These are phyloP conservation scores for Sebastes jordani DNA, from an alignment of 2,797 vertebrate species.

Conservation along the genomic window DNA sequence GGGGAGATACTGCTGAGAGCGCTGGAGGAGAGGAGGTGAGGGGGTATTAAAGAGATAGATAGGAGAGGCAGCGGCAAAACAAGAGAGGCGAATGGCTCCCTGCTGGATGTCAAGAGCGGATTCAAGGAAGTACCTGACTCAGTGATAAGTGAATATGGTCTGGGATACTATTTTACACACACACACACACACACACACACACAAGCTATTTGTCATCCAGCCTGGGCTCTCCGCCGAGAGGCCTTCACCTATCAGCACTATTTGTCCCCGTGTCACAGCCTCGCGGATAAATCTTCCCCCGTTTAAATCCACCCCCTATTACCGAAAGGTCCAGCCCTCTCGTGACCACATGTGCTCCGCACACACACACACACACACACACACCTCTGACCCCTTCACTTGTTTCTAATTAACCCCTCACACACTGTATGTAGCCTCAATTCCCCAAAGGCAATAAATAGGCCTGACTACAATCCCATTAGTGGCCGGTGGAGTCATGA, in stretches of 20 bases:
- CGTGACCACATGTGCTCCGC: slow-evolving; percentile 75
- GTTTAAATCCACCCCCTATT: slow-evolving; percentile 88
- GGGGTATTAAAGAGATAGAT: slow-evolving; percentile 71
- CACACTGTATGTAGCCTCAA: slow-evolving; percentile 82
- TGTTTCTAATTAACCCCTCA: slow-evolving; percentile 98
- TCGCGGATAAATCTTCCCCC: slow-evolving; percentile 94
- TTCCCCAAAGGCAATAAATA: slow-evolving; percentile 86
- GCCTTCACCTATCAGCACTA: slow-evolving; percentile 94
- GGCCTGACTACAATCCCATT: slow-evolving; percentile 84
- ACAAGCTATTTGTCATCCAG: slow-evolving; percentile 92
- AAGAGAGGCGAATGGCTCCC: slow-evolving; percentile 74
- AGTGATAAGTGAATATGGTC: slow-evolving; percentile 93
- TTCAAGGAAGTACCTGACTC: slow-evolving; percentile 70
- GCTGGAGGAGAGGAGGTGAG: slow-evolving; percentile 47
- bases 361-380: slow-evolving; percentile 31
- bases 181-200: slow-evolving; percentile 34
- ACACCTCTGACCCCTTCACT: slow-evolving; percentile 86
- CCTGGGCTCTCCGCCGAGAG: slow-evolving; percentile 87
- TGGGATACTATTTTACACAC: slow-evolving; percentile 71
- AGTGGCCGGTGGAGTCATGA: slow-evolving; percentile 82
- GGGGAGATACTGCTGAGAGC: slow-evolving; percentile 81
- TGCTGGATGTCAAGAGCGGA: slow-evolving; percentile 81
- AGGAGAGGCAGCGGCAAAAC: slow-evolving; percentile 56
- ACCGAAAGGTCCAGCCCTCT: slow-evolving; percentile 85
- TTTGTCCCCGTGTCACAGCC: slow-evolving; percentile 91